Conservation (phyloP, 92 coral and sea anemone genomes). For the Porites cylindrica region DNA sequence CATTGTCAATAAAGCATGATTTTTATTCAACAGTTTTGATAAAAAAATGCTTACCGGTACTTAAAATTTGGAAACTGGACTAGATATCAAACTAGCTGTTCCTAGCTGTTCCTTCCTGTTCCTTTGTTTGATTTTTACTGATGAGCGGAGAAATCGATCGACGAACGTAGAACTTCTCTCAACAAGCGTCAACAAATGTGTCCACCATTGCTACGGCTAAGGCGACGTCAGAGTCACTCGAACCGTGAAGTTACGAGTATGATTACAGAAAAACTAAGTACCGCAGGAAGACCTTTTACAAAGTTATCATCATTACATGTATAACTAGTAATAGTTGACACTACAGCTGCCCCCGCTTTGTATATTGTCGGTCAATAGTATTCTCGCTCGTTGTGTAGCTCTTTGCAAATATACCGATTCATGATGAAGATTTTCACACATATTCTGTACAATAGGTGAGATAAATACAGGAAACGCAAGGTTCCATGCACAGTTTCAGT, state of each 20-base stretch:
- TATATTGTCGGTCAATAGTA: too few relatives aligned
- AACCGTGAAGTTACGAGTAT: background rate
- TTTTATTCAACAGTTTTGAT: background rate
- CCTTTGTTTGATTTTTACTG: background rate
- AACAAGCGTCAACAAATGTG: background rate
- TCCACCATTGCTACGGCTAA: conserved; percentile 2
- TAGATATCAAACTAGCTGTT: conserved; percentile 3
- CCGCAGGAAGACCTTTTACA: too few relatives aligned
- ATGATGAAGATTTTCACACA: too few relatives aligned
- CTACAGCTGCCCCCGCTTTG: too few relatives aligned
- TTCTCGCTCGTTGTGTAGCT: too few relatives aligned
- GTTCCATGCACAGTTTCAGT: too few relatives aligned
- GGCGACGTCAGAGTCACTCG: background rate
- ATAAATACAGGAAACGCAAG: too few relatives aligned
- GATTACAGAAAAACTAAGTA: too few relatives aligned
- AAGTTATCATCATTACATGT: too few relatives aligned
- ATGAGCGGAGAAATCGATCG: conserved; percentile 8
- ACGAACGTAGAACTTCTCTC: background rate
- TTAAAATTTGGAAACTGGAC: conserved; percentile 13
- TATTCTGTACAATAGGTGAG: too few relatives aligned
- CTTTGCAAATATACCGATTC: too few relatives aligned
- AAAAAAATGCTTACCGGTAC: conserved; percentile 1
- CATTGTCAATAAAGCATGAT: background rate
- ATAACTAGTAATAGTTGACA: too few relatives aligned
- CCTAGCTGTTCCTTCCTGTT: background rate